These are phyloP conservation scores for Stratiolaelaps scimitus DNA, from an alignment of 1,140 invertebrate genomes.

Conservation along the genomic window DNA sequence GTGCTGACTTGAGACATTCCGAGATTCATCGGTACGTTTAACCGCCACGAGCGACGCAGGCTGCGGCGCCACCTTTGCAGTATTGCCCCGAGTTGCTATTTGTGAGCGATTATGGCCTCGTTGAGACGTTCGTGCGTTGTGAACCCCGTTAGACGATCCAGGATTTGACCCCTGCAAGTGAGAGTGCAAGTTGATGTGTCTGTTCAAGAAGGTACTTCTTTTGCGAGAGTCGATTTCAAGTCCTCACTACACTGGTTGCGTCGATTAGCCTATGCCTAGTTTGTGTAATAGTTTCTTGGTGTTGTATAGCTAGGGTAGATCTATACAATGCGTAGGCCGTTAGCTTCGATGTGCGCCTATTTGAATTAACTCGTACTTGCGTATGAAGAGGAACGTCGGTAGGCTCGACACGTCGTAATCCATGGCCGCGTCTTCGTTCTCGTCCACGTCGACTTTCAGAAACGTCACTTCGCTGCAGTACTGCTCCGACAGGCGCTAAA, in stretches of 20 bases:
- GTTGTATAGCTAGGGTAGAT: too few species aligned
- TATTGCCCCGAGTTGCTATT: not conserved
- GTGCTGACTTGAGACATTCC: too few species aligned
- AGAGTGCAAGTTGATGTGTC: not conserved
- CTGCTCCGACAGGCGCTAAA: constrained; percentile 32
- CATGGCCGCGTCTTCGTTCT: constrained; percentile 63
- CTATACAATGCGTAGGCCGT: not conserved
- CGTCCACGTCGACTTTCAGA: constrained; percentile 67
- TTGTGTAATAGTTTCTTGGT: not conserved
- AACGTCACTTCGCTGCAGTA: constrained; percentile 48
- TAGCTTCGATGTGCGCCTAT: too few species aligned
- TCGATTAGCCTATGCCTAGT: not conserved
- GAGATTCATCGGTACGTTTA: too few species aligned
- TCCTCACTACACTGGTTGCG: not conserved
- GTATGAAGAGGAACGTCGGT: constrained; percentile 80
- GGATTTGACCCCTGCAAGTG: constrained; percentile 3
- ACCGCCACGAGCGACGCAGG: too few species aligned
- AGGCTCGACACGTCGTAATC: constrained; percentile 70
- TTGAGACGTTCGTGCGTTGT: not conserved
- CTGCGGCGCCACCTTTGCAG: too few species aligned
- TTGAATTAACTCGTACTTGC: too few species aligned
- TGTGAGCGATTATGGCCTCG: constrained; percentile 2
- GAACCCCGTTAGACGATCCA: constrained; percentile 6
- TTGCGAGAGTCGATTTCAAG: not conserved
- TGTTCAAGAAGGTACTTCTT: not conserved